A percentile compares a stretch with the other conserved stretches of the same genome.
phyloP scores from a whole-genome alignment of 2,113 vertebrate genomes.

The Silurus glanis region DNA sequence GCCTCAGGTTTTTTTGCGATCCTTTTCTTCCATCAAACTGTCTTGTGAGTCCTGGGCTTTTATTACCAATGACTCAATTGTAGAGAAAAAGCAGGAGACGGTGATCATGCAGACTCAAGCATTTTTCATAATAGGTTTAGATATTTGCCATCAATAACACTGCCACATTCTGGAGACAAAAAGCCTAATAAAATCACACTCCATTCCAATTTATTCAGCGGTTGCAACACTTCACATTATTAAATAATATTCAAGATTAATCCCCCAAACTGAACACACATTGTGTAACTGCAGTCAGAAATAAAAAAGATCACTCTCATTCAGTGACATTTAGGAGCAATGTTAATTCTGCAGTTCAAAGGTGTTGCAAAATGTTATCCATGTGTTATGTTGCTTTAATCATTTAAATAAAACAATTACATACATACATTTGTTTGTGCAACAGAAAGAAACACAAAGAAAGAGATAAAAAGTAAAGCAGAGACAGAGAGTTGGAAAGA shows the following conservation, averaged over 20 bases:
- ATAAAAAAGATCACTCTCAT: not conserved
- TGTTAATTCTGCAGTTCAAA: not conserved
- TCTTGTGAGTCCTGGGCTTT: not conserved
- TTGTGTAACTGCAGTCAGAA: not conserved
- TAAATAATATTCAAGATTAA: not conserved
- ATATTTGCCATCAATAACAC: not conserved
- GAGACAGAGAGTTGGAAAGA: not conserved
- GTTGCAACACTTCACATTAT: not conserved
- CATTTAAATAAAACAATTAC: not conserved
- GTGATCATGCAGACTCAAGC: not conserved
- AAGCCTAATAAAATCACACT: not conserved
- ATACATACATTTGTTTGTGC: not conserved
- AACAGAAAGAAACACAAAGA: too few relatives aligned
- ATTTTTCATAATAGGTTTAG: constrained; percentile 3
- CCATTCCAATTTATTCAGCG: not conserved
- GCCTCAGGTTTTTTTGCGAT: not conserved
- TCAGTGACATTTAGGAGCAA: not conserved
- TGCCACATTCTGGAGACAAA: not conserved
- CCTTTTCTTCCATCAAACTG: not conserved
- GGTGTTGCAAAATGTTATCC: too few relatives aligned
- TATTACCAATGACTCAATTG: not conserved
- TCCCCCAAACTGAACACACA: not conserved
- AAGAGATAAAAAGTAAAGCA: not conserved
- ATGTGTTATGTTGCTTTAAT: not conserved
- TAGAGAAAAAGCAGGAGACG: not conserved